phyloP scores from a whole-genome alignment of 2,113 vertebrate species.

The Dasyurus viverrinus region DNA sequence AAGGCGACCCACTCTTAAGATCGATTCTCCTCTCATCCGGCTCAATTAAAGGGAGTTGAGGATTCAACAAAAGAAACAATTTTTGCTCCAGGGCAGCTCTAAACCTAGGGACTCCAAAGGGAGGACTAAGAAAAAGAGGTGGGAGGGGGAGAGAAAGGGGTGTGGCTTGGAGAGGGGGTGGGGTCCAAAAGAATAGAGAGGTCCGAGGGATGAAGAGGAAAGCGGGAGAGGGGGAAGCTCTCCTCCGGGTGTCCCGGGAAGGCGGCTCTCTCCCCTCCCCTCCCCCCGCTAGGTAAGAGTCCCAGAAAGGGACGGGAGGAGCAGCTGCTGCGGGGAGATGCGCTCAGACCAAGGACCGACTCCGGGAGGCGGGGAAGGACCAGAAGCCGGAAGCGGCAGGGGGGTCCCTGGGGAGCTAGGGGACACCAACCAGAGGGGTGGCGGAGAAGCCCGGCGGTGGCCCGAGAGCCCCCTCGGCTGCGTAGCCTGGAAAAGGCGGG shows the following conservation, averaged over 20 bases:
- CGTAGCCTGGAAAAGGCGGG: background rate
- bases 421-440: background rate
- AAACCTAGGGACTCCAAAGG: slow-evolving; percentile 23
- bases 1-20: fast-evolving
- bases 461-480: background rate
- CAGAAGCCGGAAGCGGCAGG: slow-evolving; percentile 70
- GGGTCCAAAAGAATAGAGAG: background rate
- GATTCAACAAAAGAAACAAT: slow-evolving; percentile 53
- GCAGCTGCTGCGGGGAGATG: background rate
- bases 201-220: fast-evolving
- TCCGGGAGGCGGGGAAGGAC: slow-evolving; percentile 36
- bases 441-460: background rate
- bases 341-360: background rate
- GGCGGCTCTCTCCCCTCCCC: background rate
- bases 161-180: background rate
- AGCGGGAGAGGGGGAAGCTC: background rate
- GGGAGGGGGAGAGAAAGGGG: background rate
- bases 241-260: background rate
- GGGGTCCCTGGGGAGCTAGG: slow-evolving; percentile 64
- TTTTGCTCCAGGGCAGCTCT: slow-evolving; percentile 47
- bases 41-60: background rate
- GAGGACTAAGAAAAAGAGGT: background rate
- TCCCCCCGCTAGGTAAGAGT: background rate
- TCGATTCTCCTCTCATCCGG: slow-evolving; percentile 46
- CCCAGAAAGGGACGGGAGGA: slow-evolving; percentile 7